Base-by-base conservation (phyloP, 2,888 invertebrate genomes). In the Petrolisthes cinctipes region DNA sequence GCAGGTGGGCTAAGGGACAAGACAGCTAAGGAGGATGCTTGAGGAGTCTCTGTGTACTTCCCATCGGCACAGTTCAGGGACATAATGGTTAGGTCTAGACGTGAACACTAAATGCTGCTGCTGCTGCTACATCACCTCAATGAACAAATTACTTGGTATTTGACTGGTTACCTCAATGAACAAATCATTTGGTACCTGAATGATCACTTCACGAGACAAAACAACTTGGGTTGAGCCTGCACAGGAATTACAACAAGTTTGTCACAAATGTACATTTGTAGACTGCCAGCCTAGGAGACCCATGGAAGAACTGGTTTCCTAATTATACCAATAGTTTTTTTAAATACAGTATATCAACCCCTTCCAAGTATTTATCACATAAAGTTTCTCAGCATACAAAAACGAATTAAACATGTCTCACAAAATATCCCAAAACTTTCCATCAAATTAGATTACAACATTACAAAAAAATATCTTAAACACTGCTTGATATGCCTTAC, bases 281-380 rank as follows among this genome's bases (percentile, higher is more conserved):
- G 82, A 78, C 85, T 88, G 85, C 82, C 82, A 82, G 82, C 82
- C 82, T 85, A 85, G 81, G 88, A 88, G 82, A 85, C 85, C 85
- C 88, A 71, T 88, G 88, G 88, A 88, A 88, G 88, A 88, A 88
- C 85, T 85, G 85, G 85, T 88, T 85, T 82, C 56, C 76, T 85
- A 85, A 88, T 75, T 85, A 82, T 80, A 86, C 71, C 68, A 85
- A 85, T 80, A 85, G 79, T 53, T 53, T 20, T 80, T 57, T 73
- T 54, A 56, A 71, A 61, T 61, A 71, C 37, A 37, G 37, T 37
- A 71, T 71, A 71, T n/a, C 71, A 71, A 71, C 71, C 71, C 71
- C 14, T 71, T 20, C 71, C 71, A 11, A 71, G 20, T n/a, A n/a
- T 14, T 17, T 75, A 80, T 80, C 80, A 66, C 79, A n/a, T n/a